Evolutionary conservation across 2,888 invertebrate species (phyloP).

Genomic region (Tenthredo mesomela): DNA sequence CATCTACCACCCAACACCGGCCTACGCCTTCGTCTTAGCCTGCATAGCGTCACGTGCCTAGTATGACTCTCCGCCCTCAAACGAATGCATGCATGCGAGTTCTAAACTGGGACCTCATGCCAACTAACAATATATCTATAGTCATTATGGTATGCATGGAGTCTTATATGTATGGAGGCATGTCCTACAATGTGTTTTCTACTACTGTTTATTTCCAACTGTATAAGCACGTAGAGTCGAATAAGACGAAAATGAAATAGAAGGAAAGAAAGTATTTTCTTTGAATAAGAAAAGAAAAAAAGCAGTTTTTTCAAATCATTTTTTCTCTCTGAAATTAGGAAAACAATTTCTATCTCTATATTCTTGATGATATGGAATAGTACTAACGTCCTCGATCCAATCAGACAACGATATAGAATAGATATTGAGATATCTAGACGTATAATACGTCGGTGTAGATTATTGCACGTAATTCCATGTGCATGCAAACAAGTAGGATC

Average conservation of each 20-base stretch:
- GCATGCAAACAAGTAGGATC: neutral
- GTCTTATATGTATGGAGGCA: neutral
- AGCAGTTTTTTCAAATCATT: no score
- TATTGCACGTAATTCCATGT: neutral
- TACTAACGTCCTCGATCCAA: neutral
- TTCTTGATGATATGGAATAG: neutral
- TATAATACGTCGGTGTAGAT: neutral
- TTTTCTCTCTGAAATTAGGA: neutral
- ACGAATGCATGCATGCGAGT: conserved; percentile 56
- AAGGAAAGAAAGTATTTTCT: neutral
- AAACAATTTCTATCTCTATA: neutral
- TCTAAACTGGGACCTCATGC: conserved; percentile 39
- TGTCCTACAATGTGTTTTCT: neutral
- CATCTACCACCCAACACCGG: neutral
- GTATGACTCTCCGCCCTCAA: conserved; percentile 50
- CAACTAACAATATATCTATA: conserved; percentile 19
- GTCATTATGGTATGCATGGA: neutral
- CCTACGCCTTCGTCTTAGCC: conserved; percentile 9
- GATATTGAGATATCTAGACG: neutral
- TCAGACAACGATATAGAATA: neutral
- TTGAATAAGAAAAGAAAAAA: neutral
- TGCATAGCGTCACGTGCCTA: conserved; percentile 53
- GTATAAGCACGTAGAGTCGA: neutral
- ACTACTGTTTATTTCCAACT: neutral
- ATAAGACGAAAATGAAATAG: neutral